Evolutionary conservation across 1,140 invertebrate species (phyloP), one percentile per base, ranked within the genome.

Genomic region (Drosophila miranda): DNA sequence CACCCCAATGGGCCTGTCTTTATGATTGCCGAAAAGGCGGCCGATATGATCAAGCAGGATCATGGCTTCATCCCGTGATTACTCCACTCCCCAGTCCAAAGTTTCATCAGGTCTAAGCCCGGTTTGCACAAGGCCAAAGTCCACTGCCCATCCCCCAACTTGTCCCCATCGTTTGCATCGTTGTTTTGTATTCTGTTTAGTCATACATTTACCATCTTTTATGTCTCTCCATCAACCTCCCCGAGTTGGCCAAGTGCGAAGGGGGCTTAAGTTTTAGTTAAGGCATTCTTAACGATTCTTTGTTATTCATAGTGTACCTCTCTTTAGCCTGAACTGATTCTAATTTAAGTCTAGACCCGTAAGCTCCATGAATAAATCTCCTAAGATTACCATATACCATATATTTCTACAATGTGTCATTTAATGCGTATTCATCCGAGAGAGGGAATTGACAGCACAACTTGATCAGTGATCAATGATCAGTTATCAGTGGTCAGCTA

Each of bases 21-120:
- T 57, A 95, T 96, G 95, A 95, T 96, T 23, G 95, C 93, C 1
- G 95, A 96, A 73, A 95, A 95, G 86, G 93, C 92, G 0, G 91
- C 94, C 0, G 95, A 95, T 84, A 92, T 94, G 84, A 92, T 94
- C 28, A 94, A 94, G 61, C 79, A 93, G 64, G 93, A 93, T 66
- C 63, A 90, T 55, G 89, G 89, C 21, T 90, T 69, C 14, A 89
- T 93, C 91, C 90, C 64, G 11, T 82, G 43, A 58, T n/a, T n/a
- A 30, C 6, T 9, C 6, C 3, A 51, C 5, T 30, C n/a, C 44
- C 30, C 30, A 76, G 9, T 21, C 54, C 78, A 80, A 49, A 53
- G 49, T 56, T 62, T 28, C 21, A 71, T 78, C 69, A 78, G 80
- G 71, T 83, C 59, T 52, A 46, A 55, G 78, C 54, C 41, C 45